Evolutionary conservation across 2,888 invertebrate genomes (phyloP).

Genomic region (Odontothrips loti): DNA sequence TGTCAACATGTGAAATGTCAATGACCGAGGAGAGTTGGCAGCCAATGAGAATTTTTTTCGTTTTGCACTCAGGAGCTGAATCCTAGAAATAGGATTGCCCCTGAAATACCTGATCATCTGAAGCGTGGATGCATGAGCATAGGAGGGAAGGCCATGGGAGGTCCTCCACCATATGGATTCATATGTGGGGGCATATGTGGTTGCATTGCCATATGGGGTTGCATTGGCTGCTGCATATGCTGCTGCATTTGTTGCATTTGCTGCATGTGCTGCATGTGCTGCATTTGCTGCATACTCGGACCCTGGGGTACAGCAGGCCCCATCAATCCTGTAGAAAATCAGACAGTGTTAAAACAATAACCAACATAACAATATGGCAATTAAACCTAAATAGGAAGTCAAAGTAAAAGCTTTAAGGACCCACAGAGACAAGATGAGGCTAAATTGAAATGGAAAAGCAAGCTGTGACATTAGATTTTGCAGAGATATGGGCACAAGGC

Average conservation of each 20-base stretch:
- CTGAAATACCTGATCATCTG: slow-evolving; percentile 70
- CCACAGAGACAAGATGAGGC: neutral
- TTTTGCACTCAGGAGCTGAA: neutral
- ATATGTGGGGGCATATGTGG: slow-evolving; percentile 32
- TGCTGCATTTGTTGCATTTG: slow-evolving; percentile 27
- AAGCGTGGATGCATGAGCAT: slow-evolving; percentile 80
- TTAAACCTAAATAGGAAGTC: neutral
- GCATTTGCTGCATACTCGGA: slow-evolving; percentile 16
- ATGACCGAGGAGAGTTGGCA: neutral
- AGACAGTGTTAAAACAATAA: neutral
- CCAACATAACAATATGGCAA: neutral
- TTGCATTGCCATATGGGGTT: slow-evolving; percentile 26
- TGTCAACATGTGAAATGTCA: neutral
- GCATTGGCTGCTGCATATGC: slow-evolving; percentile 12
- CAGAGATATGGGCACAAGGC: neutral
- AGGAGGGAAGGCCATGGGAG: slow-evolving; percentile 53
- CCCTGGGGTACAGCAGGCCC: slow-evolving; percentile 8
- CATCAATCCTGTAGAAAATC: slow-evolving; percentile 1
- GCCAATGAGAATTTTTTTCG: neutral
- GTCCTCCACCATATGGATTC: slow-evolving; percentile 40
- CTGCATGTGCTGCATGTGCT: too few species aligned
- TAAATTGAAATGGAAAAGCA: neutral
- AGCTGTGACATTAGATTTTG: neutral
- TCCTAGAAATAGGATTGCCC: slow-evolving; percentile 53
- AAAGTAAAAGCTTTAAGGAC: neutral